phyloP scores from a whole-genome alignment of 2,888 invertebrate genomes.

The Drosophila mulleri region DNA sequence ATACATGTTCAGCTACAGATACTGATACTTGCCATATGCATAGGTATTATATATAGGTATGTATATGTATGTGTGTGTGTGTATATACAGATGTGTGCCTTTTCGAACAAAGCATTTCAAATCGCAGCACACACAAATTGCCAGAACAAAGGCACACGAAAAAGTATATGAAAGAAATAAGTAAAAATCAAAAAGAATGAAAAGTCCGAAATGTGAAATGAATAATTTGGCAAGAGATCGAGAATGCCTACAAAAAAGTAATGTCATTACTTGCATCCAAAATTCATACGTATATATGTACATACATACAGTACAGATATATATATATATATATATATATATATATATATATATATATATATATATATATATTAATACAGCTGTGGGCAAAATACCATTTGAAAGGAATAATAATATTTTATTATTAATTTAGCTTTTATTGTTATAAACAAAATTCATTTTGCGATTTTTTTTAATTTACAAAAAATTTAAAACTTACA shows the following conservation, averaged over 20 bases:
- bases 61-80: slow-evolving; percentile 2
- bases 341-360: no score
- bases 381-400: no score
- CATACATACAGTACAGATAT: not conserved
- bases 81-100: no score
- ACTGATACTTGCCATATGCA: slow-evolving; percentile 16
- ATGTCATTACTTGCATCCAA: slow-evolving; percentile 16
- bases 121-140: slow-evolving; percentile 46
- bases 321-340: not conserved
- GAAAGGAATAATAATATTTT: no score
- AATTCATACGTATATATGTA: not conserved
- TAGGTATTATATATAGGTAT: not conserved
- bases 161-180: slow-evolving; percentile 3
- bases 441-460: no score
- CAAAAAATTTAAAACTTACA: no score
- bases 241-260: slow-evolving; percentile 20
- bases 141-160: slow-evolving; percentile 63
- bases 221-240: slow-evolving; percentile 16
- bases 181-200: slow-evolving; percentile 15
- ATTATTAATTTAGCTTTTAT: no score
- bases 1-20: slow-evolving; percentile 15
- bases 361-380: no score
- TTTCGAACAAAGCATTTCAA: slow-evolving; percentile 72
- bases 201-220: slow-evolving; percentile 31
- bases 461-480: no score